These are phyloP conservation scores for Palythoa heliodiscus DNA, from an alignment of 92 coral and sea anemone genomes.

Conservation along the genomic window DNA sequence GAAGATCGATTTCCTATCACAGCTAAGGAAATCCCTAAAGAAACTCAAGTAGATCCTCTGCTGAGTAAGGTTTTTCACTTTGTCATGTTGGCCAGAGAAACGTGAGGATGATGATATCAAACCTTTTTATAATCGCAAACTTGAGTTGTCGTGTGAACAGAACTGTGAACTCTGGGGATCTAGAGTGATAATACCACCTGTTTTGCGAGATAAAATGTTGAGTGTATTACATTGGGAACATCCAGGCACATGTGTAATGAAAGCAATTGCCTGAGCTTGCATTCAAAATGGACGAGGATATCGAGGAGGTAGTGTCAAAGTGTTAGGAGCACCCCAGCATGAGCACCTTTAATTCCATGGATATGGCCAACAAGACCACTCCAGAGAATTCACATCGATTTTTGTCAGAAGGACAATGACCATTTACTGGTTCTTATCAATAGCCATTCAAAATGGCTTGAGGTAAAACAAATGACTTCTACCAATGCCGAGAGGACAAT, in stretches of 20 bases:
- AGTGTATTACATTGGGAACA: slow-evolving; percentile 25
- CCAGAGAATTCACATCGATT: slow-evolving; percentile 60
- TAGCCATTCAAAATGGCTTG: slow-evolving; percentile 32
- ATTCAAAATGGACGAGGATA: slow-evolving; percentile 59
- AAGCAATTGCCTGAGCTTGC: slow-evolving; percentile 57
- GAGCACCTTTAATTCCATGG: slow-evolving; percentile 71
- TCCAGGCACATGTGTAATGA: slow-evolving; percentile 59
- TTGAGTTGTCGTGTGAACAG: slow-evolving; percentile 32
- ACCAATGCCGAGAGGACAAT: not conserved
- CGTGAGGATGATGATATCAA: slow-evolving; percentile 3
- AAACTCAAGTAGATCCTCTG: not conserved
- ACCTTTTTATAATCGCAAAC: slow-evolving; percentile 9
- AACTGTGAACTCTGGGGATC: slow-evolving; percentile 38
- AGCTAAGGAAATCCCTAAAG: not conserved
- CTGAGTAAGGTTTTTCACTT: not conserved
- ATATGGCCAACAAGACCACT: slow-evolving; percentile 64
- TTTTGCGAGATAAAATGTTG: slow-evolving; percentile 4
- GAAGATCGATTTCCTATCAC: slow-evolving; percentile 6
- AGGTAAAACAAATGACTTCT: slow-evolving; percentile 32
- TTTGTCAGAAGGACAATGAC: slow-evolving; percentile 30
- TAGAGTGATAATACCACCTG: slow-evolving; percentile 17
- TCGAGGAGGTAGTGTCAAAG: slow-evolving; percentile 44
- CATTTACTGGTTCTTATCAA: slow-evolving; percentile 30
- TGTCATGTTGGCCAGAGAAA: slow-evolving; percentile 20
- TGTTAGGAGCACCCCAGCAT: slow-evolving; percentile 43